Percentiles rank a stretch among this genome's conserved stretches.
phyloP scores from a whole-genome alignment of 2,888 invertebrate genomes.

The Helicoverpa assulta region DNA sequence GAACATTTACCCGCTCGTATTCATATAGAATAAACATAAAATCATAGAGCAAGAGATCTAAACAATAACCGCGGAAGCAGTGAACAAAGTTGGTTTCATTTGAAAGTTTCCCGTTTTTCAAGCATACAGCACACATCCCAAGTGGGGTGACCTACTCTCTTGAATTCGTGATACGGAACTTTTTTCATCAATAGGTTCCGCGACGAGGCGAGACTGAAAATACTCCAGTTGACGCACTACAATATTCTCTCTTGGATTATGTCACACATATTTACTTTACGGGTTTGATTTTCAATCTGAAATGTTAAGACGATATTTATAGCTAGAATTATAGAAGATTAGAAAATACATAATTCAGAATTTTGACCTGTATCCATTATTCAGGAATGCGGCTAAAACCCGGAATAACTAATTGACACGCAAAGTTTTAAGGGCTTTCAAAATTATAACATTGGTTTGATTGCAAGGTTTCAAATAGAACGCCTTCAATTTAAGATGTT shows the following conservation, averaged over 20 bases:
- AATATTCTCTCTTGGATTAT: conserved; percentile 24
- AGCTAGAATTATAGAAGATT: too few relatives aligned
- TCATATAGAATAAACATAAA: conserved; percentile 2
- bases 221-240: conserved; percentile 39
- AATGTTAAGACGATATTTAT: too few relatives aligned
- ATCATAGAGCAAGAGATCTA: conserved; percentile 31
- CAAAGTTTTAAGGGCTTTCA: too few relatives aligned
- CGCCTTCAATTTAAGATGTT: too few relatives aligned
- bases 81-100: conserved; percentile 54
- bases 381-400: too few relatives aligned
- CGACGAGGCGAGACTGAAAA: conserved; percentile 38
- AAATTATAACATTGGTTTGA: too few relatives aligned
- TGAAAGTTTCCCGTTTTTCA: conserved; percentile 57
- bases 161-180: conserved; percentile 55
- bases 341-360: too few relatives aligned
- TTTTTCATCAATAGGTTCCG: conserved; percentile 61
- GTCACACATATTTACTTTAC: conserved; percentile 3
- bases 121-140: conserved; percentile 54
- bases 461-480: too few relatives aligned
- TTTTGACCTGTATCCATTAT: too few relatives aligned
- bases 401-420: too few relatives aligned
- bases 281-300: neutral
- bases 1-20: neutral
- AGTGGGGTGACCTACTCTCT: conserved; percentile 59
- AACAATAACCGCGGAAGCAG: conserved; percentile 45